Evolutionary conservation across 1,140 invertebrate genomes (phyloP), one percentile per base, ranked within the genome.

Genomic region (Argopecten irradians): DNA sequence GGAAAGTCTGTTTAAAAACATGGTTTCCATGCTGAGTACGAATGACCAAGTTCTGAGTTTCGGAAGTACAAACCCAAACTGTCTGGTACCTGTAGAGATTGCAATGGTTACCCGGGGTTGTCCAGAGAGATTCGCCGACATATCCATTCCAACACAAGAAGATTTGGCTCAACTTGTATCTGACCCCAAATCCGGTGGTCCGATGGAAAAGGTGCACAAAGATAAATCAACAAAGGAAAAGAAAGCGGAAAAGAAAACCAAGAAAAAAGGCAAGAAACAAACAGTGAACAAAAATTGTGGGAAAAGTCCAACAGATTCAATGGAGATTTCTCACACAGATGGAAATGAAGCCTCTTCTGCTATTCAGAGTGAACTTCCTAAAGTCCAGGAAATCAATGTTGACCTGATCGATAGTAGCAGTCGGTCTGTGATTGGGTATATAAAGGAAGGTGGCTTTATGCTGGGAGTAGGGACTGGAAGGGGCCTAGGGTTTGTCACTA

Each of bases 361-460:
- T 55, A 22, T 7, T 71, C 55, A 71, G 55, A 28, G 55, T 71
- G 55, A 71, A 71, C 5, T n/a, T 7, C 55, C 7, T 71, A 16
- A 28, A 28, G 55, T n/a, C 28, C 22, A 71, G n/a, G 55, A 28
- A 11, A 28, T n/a, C 1, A 28, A n/a, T 71, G 55, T 71, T 28
- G 55, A 71, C 55, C 55, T 88, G 34, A 84, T 93, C 11, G 83
- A 91, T 88, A 41, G 84, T 33, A 84, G 90, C 82, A 85, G 85
- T 85, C 90, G 97, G 91, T 96, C 97, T 94, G 96, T 97, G 3
- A 97, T 98, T 91, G 98, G 98, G 82, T 98, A 97, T 95, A 92
- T 98, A 14, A 96, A 95, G 55, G 95, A 96, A 89, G 97, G 97
- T 35, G 96, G 96, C 41, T 98, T 97, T 93, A 97, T 97, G 91